A percentile compares a stretch with the other conserved stretches of the same genome.
Evolutionary conservation across 2,113 vertebrate species (phyloP).

Genomic region (Lates calcarifer): DNA sequence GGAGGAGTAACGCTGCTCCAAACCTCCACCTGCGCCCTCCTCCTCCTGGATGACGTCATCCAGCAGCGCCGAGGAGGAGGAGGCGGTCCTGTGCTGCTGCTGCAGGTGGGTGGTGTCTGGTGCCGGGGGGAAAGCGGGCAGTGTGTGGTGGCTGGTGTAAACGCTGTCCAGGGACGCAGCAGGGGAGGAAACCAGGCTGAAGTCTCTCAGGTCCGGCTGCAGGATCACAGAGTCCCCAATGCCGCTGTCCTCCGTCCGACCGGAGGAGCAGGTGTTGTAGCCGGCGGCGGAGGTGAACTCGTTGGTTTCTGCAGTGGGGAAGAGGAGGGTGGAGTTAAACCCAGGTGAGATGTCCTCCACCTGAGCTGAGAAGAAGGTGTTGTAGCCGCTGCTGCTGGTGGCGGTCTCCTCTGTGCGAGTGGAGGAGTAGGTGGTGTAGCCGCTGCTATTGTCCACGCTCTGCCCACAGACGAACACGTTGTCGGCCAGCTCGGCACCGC

Average conservation of each 20-base stretch:
- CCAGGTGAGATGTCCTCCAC: slow-evolving; percentile 64
- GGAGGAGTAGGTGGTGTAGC: slow-evolving; percentile 60
- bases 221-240: slow-evolving; percentile 76
- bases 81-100: slow-evolving; percentile 72
- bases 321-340: slow-evolving; percentile 49
- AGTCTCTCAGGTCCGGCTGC: slow-evolving; percentile 77
- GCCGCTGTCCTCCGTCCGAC: slow-evolving; percentile 83
- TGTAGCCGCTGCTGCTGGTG: slow-evolving; percentile 49
- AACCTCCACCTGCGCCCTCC: slow-evolving; percentile 66
- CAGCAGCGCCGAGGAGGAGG: slow-evolving; percentile 84
- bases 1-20: slow-evolving; percentile 83
- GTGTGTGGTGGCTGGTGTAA: slow-evolving; percentile 79
- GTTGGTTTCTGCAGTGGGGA: slow-evolving; percentile 26
- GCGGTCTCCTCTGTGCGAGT: slow-evolving; percentile 16
- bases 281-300: slow-evolving; percentile 9
- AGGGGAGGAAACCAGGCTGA: slow-evolving; percentile 83
- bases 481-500: slow-evolving; percentile 82
- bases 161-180: slow-evolving; percentile 83
- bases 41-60: slow-evolving; percentile 85
- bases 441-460: slow-evolving; percentile 63
- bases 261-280: slow-evolving; percentile 68
- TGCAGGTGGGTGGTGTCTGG: slow-evolving; percentile 42
- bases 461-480: slow-evolving; percentile 81
- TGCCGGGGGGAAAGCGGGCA: slow-evolving; percentile 74
- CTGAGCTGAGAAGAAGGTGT: slow-evolving; percentile 66